These are phyloP conservation scores for Anarsia innoxiella DNA, from an alignment of 2,888 invertebrate species.

Conservation along the genomic window DNA sequence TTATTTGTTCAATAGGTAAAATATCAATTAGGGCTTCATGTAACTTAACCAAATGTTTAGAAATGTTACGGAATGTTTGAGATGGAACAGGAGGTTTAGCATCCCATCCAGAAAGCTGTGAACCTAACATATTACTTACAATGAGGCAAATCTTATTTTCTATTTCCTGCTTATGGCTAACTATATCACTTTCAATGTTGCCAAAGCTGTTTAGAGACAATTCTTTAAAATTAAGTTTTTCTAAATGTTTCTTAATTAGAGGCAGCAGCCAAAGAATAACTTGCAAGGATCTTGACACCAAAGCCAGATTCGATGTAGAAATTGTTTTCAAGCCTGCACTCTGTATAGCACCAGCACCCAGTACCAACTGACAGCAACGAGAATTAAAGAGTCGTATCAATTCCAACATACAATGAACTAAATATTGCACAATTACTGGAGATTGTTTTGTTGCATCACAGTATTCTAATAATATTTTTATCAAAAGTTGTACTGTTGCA, in stretches of 20 bases:
- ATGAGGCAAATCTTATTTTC: slow-evolving; percentile 93
- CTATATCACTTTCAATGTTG: slow-evolving; percentile 84
- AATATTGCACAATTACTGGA: slow-evolving; percentile 84
- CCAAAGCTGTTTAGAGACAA: slow-evolving; percentile 75
- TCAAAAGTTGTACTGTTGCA: slow-evolving; percentile 88
- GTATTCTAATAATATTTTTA: slow-evolving; percentile 95
- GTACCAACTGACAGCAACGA: slow-evolving; percentile 92
- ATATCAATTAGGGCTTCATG: slow-evolving; percentile 93
- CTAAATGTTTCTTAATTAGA: slow-evolving; percentile 81
- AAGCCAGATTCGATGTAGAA: slow-evolving; percentile 93
- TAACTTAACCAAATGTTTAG: slow-evolving; percentile 90
- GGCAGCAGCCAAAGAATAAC: slow-evolving; percentile 87
- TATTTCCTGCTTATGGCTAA: slow-evolving; percentile 93
- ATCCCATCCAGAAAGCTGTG: slow-evolving; percentile 91
- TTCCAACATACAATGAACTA: slow-evolving; percentile 91
- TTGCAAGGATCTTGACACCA: slow-evolving; percentile 89
- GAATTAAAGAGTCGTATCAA: slow-evolving; percentile 91
- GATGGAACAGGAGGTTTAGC: slow-evolving; percentile 97
- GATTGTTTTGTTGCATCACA: slow-evolving; percentile 87
- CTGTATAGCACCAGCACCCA: slow-evolving; percentile 97
- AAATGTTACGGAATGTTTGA: slow-evolving; percentile 89
- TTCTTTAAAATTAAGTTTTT: slow-evolving; percentile 71
- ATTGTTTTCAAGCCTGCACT: slow-evolving; percentile 96
- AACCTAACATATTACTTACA: slow-evolving; percentile 88
- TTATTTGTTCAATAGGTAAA: slow-evolving; percentile 86